phyloP scores from a whole-genome alignment of 1,140 invertebrate species.

The Aradophagus sp. region DNA sequence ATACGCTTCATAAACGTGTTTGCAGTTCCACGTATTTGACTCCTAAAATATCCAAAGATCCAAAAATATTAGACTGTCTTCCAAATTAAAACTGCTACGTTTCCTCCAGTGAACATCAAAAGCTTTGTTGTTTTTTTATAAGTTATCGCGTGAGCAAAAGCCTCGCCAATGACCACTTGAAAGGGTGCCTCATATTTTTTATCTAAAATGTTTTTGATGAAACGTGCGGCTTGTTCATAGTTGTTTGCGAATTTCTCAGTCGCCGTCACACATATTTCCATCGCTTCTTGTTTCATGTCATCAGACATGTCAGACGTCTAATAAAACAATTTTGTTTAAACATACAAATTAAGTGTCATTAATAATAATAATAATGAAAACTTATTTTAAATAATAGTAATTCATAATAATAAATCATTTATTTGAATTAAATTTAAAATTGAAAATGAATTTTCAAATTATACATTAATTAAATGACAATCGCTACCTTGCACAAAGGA shows the following conservation, averaged over 20 bases:
- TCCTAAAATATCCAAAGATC: background rate
- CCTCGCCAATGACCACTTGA: slow-evolving; percentile 95
- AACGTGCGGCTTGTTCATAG: slow-evolving; percentile 84
- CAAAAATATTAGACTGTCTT: slow-evolving; percentile 75
- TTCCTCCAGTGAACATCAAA: slow-evolving; percentile 94
- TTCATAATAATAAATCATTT: too few species aligned
- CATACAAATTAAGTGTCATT: background rate
- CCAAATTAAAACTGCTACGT: slow-evolving; percentile 91
- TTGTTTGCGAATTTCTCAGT: slow-evolving; percentile 92
- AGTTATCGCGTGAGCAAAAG: slow-evolving; percentile 93
- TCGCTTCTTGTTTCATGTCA: slow-evolving; percentile 90
- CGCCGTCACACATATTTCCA: slow-evolving; percentile 92
- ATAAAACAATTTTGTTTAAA: slow-evolving; percentile 2
- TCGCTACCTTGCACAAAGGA: slow-evolving; percentile 81
- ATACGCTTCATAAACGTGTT: slow-evolving; percentile 4
- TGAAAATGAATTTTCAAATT: background rate
- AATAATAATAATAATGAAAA: too few species aligned
- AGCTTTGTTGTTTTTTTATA: slow-evolving; percentile 92
- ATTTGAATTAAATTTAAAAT: background rate
- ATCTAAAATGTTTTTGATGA: slow-evolving; percentile 95
- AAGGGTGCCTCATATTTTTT: slow-evolving; percentile 95
- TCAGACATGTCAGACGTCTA: slow-evolving; percentile 92
- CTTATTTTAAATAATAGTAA: too few species aligned
- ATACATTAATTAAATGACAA: background rate
- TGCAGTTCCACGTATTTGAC: background rate